Percentiles rank a stretch among this genome's conserved stretches.
Conservation (phyloP, 2,888 invertebrate species). For the Eustalomyia histrio region DNA sequence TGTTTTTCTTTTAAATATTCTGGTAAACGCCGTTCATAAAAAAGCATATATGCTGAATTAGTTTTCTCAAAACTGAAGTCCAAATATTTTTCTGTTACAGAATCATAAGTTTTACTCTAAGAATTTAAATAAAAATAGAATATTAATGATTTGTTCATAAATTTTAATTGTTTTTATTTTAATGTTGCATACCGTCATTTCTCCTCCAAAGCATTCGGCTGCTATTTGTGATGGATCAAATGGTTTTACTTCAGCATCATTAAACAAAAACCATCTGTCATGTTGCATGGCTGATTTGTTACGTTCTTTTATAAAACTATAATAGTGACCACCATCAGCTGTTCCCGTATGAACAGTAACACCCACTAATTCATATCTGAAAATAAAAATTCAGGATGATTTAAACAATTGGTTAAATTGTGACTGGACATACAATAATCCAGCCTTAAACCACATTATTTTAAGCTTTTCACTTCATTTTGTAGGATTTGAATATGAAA, state of each 20-base stretch:
- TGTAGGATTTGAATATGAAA: no score
- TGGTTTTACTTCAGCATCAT: constrained; percentile 95
- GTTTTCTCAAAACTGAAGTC: constrained; percentile 99
- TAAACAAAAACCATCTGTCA: constrained; percentile 96
- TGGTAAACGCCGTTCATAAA: constrained; percentile 90
- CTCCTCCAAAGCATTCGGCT: constrained; percentile 97
- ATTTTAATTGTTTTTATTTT: not conserved
- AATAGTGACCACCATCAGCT: constrained; percentile 98
- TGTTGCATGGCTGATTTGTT: constrained; percentile 83
- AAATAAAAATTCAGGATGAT: constrained; percentile 62
- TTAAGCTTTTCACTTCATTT: no score
- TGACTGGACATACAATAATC: no score
- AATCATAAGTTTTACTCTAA: constrained; percentile 97
- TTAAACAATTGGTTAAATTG: no score
- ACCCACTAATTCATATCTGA: constrained; percentile 90
- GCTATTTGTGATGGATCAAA: constrained; percentile 97
- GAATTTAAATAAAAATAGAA: constrained; percentile 11
- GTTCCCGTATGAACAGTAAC: constrained; percentile 99
- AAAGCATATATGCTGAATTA: constrained; percentile 98
- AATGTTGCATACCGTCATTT: constrained; percentile 88
- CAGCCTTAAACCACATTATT: no score
- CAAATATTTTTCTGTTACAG: constrained; percentile 97
- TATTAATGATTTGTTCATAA: not conserved
- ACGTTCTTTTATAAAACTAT: constrained; percentile 95
- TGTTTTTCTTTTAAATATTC: constrained; percentile 77